Conservation (phyloP, 2,888 invertebrate species). For the Pardosa pseudoannulata region DNA sequence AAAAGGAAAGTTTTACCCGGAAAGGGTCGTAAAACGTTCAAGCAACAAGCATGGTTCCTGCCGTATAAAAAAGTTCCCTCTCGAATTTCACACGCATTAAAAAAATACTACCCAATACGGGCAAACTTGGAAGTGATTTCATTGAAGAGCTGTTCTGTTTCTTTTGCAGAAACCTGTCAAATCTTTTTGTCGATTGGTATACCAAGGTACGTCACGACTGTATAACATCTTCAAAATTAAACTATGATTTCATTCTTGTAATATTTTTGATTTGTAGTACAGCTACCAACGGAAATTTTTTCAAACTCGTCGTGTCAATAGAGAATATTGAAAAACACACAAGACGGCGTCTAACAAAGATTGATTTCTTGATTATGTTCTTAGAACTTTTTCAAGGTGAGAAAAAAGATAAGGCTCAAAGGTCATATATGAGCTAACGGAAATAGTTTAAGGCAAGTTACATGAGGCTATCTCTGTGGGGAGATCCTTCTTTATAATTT, state of each 20-base stretch:
- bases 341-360: no score
- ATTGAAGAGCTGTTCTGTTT: neutral
- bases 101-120: neutral
- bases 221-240: no score
- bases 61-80: neutral
- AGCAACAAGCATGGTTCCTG: slow-evolving; percentile 20
- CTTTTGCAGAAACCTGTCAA: no score
- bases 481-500: neutral
- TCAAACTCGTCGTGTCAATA: no score
- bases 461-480: neutral
- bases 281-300: no score
- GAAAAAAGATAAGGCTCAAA: neutral
- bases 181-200: neutral
- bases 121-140: neutral
- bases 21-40: slow-evolving; percentile 42
- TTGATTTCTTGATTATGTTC: no score
- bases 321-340: no score
- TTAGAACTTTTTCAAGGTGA: neutral
- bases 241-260: no score
- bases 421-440: neutral
- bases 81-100: neutral
- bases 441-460: neutral
- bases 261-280: no score
- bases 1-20: slow-evolving; percentile 54
- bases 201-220: neutral